A percentile compares a stretch with the other conserved stretches of the same genome.
Conservation (phyloP, 2,888 invertebrate species). For the Trichogramma dendrolimi region DNA sequence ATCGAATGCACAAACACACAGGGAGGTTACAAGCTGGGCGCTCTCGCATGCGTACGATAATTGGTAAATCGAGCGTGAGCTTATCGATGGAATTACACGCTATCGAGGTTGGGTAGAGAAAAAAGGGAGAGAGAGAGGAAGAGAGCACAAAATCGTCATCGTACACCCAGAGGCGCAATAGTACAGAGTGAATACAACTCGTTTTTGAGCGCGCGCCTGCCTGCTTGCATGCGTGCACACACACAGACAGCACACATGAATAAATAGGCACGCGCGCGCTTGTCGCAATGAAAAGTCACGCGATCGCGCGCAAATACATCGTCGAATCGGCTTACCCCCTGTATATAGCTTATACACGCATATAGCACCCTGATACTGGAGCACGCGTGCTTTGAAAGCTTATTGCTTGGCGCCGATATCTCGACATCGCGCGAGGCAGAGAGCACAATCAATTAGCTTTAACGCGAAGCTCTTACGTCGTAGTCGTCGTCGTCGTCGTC, state of each 20-base stretch:
- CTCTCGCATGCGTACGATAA: no score
- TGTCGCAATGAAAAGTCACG: background rate
- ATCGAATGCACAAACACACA: no score
- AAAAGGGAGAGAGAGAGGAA: background rate
- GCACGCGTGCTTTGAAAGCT: no score
- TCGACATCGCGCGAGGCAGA: slow-evolving; percentile 1
- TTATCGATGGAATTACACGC: no score
- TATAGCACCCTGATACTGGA: no score
- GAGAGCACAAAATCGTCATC: background rate
- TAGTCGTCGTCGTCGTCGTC: background rate
- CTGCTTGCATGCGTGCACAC: no score
- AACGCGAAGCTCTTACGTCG: background rate
- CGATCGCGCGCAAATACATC: background rate
- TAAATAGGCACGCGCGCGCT: background rate
- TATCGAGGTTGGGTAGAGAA: background rate
- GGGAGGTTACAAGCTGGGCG: no score
- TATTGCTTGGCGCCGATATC: no score
- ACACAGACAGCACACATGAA: background rate
- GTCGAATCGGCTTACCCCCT: slow-evolving; percentile 9
- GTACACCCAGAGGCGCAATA: background rate
- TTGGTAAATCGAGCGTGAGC: no score
- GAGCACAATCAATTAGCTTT: slow-evolving; percentile 14
- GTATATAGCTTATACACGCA: background rate
- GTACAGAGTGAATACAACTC: no score
- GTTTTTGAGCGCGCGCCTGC: no score